Percentiles rank a stretch among this genome's conserved stretches.
phyloP scores from a whole-genome alignment of 1,140 invertebrate genomes.

The Drosophila bifasciata region DNA sequence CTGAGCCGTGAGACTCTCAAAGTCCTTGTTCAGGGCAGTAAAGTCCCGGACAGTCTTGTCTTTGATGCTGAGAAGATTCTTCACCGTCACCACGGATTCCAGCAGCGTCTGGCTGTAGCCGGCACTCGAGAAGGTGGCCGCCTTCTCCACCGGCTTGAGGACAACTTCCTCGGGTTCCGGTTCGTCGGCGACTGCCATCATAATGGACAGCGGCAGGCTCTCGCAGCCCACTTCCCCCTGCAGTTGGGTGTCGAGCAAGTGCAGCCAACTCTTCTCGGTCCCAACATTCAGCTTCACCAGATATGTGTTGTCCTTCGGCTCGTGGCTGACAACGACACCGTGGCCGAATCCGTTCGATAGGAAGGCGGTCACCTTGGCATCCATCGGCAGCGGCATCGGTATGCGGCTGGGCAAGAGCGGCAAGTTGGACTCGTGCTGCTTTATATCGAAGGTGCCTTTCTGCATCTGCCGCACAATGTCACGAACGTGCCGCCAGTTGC shows the following conservation, averaged over 20 bases:
- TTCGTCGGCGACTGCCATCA: conserved; percentile 13
- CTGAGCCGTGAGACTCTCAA: not conserved
- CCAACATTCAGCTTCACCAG: conserved; percentile 22
- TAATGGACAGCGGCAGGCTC: conserved; percentile 3
- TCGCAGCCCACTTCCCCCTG: conserved; percentile 15
- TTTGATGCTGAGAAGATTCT: conserved; percentile 30
- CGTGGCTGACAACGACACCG: conserved; percentile 20
- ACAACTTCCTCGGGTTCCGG: not conserved
- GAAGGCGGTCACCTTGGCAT: conserved; percentile 36
- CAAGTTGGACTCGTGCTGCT: not conserved
- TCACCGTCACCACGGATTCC: conserved; percentile 35
- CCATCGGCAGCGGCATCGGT: conserved; percentile 26
- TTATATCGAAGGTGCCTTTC: conserved; percentile 5
- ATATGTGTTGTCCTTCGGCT: conserved; percentile 28
- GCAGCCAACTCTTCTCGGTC: not conserved
- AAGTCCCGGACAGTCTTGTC: conserved; percentile 36
- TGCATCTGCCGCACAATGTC: conserved; percentile 40
- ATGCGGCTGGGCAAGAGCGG: conserved; percentile 38
- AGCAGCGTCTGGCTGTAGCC: conserved; percentile 22
- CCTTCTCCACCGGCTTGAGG: not conserved
- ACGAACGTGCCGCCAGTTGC: conserved; percentile 12
- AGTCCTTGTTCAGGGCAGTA: conserved; percentile 34
- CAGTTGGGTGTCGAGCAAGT: conserved; percentile 28
- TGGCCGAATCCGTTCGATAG: not conserved
- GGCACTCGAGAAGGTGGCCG: too few relatives aligned